phyloP scores from a whole-genome alignment of 2,888 invertebrate species.

The Drosophila prolongata region DNA sequence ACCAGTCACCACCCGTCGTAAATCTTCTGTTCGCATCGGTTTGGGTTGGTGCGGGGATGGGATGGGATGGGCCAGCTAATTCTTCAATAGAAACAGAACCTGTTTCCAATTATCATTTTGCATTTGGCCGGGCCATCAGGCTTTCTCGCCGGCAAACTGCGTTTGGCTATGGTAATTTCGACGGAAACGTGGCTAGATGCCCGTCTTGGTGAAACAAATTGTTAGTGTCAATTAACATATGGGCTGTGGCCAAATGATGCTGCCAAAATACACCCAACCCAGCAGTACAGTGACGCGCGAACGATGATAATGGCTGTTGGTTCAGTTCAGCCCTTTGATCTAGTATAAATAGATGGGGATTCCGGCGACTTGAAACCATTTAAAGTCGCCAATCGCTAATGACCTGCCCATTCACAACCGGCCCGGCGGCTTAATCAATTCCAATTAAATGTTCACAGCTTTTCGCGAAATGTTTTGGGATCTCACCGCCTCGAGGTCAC shows the following conservation, averaged over 20 bases:
- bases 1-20: conserved; percentile 72
- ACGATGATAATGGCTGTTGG: conserved; percentile 1
- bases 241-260: conserved; percentile 56
- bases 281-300: conserved; percentile 55
- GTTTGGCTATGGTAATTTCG: conserved; percentile 32
- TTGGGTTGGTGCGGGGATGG: not conserved
- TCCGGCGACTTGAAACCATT: conserved; percentile 22
- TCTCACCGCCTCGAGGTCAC: conserved; percentile 28
- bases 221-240: conserved; percentile 77
- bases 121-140: conserved; percentile 38
- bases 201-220: conserved; percentile 44
- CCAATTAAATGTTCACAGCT: conserved; percentile 44
- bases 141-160: conserved; percentile 56
- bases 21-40: conserved; percentile 56
- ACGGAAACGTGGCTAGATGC: conserved; percentile 30
- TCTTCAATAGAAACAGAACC: conserved; percentile 71
- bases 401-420: conserved; percentile 30
- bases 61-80: conserved; percentile 35
- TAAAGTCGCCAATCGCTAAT: conserved; percentile 38
- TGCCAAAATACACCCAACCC: conserved; percentile 27
- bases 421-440: conserved; percentile 33
- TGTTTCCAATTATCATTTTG: conserved; percentile 74
- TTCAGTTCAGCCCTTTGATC: conserved; percentile 8
- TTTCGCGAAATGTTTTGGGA: conserved; percentile 22
- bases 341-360: conserved; percentile 36